Evolutionary conservation across 2,113 vertebrate genomes (phyloP).

Genomic region (Oxyura jamaicensis): DNA sequence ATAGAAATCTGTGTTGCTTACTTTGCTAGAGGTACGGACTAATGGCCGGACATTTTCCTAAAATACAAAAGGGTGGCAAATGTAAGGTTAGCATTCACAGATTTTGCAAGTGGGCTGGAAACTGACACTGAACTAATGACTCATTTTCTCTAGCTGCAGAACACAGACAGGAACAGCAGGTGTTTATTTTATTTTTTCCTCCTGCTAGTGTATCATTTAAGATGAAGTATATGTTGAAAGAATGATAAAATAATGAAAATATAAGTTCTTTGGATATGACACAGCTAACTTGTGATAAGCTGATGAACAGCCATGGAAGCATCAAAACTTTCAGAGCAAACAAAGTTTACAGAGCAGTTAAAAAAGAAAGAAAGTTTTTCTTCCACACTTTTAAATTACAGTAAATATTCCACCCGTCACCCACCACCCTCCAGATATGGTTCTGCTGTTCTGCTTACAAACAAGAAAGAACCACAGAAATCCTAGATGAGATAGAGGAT

Average conservation of each 20-base stretch:
- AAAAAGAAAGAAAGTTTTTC: not conserved
- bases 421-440: not conserved
- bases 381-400: not conserved
- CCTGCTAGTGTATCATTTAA: constrained; percentile 41
- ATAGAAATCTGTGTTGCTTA: not conserved
- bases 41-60: not conserved
- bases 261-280: constrained; percentile 42
- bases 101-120: constrained; percentile 58
- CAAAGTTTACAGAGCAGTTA: not conserved
- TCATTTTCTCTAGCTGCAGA: constrained; percentile 55
- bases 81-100: not conserved
- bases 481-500: not conserved
- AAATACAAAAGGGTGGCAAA: not conserved
- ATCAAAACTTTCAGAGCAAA: constrained; percentile 8
- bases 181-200: constrained; percentile 40
- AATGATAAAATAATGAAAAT: constrained; percentile 52
- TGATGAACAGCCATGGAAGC: not conserved
- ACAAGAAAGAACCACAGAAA: not conserved
- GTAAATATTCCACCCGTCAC: not conserved
- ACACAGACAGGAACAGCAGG: constrained; percentile 59
- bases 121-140: constrained; percentile 57
- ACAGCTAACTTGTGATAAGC: constrained; percentile 20
- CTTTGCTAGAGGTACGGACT: not conserved
- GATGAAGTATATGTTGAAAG: constrained; percentile 9
- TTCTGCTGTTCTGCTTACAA: not conserved